These are phyloP conservation scores for Naso thynnoides DNA, from an alignment of 2,797 vertebrate genomes.

Conservation along the genomic window DNA sequence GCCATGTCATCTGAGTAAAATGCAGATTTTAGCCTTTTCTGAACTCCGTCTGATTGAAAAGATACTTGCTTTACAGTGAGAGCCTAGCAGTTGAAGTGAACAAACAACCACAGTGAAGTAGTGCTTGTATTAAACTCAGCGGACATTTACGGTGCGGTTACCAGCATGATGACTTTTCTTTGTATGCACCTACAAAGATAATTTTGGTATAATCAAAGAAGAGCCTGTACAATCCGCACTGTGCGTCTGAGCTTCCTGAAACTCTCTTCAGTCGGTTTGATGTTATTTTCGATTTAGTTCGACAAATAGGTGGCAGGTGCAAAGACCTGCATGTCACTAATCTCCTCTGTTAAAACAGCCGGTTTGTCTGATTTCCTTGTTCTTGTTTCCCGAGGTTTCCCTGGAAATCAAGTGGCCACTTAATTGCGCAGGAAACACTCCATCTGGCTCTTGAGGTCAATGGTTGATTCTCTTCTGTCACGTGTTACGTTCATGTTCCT, in stretches of 20 bases:
- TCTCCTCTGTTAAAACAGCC: constrained; percentile 1
- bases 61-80: not conserved
- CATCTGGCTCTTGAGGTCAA: constrained; percentile 3
- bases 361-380: constrained; percentile 12
- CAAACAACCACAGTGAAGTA: not conserved
- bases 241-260: not conserved
- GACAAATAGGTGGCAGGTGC: not conserved
- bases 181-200: not conserved
- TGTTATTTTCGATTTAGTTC: not conserved
- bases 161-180: not conserved
- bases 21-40: not conserved
- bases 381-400: constrained; percentile 37
- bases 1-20: constrained; percentile 7
- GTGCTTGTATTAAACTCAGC: not conserved
- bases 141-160: not conserved
- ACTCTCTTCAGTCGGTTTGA: not conserved
- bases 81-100: not conserved
- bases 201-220: not conserved
- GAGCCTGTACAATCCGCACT: not conserved
- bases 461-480: constrained; percentile 17
- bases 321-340: not conserved
- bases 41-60: constrained; percentile 4
- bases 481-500: constrained; percentile 34
- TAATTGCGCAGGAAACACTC: constrained; percentile 19
- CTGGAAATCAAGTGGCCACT: constrained; percentile 70